These are phyloP conservation scores for Nannoperca obscura DNA, from an alignment of 2,797 vertebrate genomes.

Conservation along the genomic window DNA sequence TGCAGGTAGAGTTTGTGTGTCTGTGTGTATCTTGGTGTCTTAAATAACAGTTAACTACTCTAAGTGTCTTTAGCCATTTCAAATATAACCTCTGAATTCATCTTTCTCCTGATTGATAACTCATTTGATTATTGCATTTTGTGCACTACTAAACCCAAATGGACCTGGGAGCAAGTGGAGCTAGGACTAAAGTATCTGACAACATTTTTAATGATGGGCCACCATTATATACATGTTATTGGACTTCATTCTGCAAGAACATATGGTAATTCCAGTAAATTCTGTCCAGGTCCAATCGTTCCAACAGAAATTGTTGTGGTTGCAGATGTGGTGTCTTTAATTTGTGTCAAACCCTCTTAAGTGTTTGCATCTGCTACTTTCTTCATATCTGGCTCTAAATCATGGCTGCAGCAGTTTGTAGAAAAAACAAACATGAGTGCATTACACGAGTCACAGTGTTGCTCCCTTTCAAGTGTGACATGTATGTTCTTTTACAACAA, in stretches of 20 bases:
- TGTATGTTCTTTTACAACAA: constrained; percentile 2
- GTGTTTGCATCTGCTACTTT: neutral
- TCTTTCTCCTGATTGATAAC: neutral
- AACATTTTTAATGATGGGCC: neutral
- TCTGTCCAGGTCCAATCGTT: neutral
- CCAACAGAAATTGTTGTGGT: neutral
- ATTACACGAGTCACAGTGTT: neutral
- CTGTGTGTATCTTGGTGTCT: neutral
- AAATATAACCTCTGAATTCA: neutral
- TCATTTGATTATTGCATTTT: neutral
- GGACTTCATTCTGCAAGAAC: neutral
- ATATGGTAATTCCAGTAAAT: neutral
- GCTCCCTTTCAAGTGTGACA: constrained; percentile 4
- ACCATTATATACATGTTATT: neutral
- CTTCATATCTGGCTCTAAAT: no score
- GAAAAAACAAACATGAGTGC: neutral
- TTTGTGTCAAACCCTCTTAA: neutral
- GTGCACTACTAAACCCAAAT: neutral
- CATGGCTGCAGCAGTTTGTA: no score
- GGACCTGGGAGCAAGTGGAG: neutral
- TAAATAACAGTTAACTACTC: neutral
- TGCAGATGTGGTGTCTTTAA: neutral
- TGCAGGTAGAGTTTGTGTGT: constrained; percentile 81
- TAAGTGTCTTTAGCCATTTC: neutral
- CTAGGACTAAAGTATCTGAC: neutral